phyloP scores from a whole-genome alignment of 1,140 invertebrate genomes.

The Platyscapa corneri region DNA sequence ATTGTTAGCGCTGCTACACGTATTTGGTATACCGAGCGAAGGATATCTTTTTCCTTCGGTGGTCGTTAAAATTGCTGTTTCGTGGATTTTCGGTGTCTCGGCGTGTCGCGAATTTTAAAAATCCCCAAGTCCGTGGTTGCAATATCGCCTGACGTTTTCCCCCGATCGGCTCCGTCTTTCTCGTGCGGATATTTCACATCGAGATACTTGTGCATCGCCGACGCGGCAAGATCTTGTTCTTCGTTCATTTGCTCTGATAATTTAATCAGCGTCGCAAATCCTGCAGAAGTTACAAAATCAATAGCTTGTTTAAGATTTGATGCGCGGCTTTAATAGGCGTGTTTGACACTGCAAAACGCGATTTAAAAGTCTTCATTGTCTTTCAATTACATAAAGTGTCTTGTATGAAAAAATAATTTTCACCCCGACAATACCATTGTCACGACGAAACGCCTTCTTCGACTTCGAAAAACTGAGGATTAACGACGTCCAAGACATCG shows the following conservation, averaged over 20 bases:
- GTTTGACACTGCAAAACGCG: neutral
- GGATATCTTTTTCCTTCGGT: neutral
- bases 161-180: too few relatives aligned
- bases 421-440: constrained; percentile 19
- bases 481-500: constrained; percentile 33
- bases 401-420: constrained; percentile 3
- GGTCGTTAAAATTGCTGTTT: neutral
- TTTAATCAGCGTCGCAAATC: neutral
- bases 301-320: neutral
- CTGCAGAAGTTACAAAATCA: neutral
- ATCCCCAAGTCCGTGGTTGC: too few relatives aligned
- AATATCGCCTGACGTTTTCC: too few relatives aligned
- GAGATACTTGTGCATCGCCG: neutral
- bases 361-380: neutral
- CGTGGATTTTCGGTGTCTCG: neutral
- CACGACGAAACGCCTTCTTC: neutral
- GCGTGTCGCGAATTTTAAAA: neutral
- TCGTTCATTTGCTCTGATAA: neutral
- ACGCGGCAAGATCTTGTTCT: neutral
- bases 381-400: constrained; percentile 8
- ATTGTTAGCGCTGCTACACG: too few relatives aligned
- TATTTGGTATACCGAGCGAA: too few relatives aligned
- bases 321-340: neutral
- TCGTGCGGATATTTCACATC: neutral
- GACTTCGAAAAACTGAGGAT: constrained; percentile 12